Evolutionary conservation across 2,113 vertebrate genomes (phyloP), one percentile per base, ranked within the genome.

Genomic region (Nanger granti): DNA sequence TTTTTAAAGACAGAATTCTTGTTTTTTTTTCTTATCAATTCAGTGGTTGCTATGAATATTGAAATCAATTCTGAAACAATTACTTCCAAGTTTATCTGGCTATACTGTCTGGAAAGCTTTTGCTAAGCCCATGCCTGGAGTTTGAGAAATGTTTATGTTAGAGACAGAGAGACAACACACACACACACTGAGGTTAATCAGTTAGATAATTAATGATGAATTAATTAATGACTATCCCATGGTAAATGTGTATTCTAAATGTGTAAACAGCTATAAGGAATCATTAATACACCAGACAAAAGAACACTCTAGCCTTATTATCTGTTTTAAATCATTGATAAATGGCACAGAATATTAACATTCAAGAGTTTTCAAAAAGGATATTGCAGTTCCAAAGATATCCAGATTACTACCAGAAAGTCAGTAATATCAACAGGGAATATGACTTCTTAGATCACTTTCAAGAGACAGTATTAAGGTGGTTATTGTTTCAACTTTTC

Each of bases 401-500:
- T 66, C 22, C 5, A 93, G 60, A 93, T 84, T 92, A 64, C 76
- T 87, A 62, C 22, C 10, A 54, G 13, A 8, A 93, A 82, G 52
- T 18, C 69, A 88, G 5, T 85, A 31, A 34, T 88, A 55, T 29
- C 0, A 18, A 57, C 12, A 85, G 17, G 20, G 4, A 66, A n/a
- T 82, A 49, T 52, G n/a, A 82, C 26, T 41, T n/a, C 47, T 88
- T 85, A 57, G 14, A 49, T 80, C 24, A 91, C 28, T 88, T 95
- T 98, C 52, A 88, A 79, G 96, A 95, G 41, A 94, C 18, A 17
- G 3, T 93, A 62, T 88, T 96, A 94, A 60, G 7, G 57, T 87
- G 37, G 34, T 96, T 95, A 54, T 80, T 96, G 64, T 93, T 96
- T 97, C 49, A 96, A 54, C 24, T 92, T 94, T 97, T 94, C 95